Evolutionary conservation across 2,888 invertebrate species (phyloP), one percentile per base, ranked within the genome.

Genomic region (Cephonodes hylas): DNA sequence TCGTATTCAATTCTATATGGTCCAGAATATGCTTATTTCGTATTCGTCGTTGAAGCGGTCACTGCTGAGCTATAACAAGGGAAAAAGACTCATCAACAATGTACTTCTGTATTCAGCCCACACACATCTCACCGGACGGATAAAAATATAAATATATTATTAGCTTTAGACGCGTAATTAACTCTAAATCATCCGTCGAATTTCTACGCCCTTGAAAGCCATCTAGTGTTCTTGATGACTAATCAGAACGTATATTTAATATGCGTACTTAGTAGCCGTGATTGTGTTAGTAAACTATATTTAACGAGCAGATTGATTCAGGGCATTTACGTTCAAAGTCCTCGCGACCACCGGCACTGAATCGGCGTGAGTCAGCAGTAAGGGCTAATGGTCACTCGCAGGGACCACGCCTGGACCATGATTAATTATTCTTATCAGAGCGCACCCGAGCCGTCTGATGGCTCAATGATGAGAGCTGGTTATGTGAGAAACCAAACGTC

Each of bases 341-440:
- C 65, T 68, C 65, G 69, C 83, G 88, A 83, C 87, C 86, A 85
- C 86, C 86, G 73, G 76, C 76, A 71, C 75, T 56, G 64, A 42
- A 23, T 44, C 63, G 74, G 68, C 67, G 72, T 91, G 91, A 91
- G 71, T 90, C 91, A 90, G 91, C 90, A 77, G 66, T 65, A 57
- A 60, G 63, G 69, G 73, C 86, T 89, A 89, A 89, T 91, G 91
- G 90, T 90, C 91, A 91, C 81, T 83, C 83, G 76, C n/a, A n/a
- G 73, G 65, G 63, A 59, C 64, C 69, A 62, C 58, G 58, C 62
- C 44, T 76, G 77, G 74, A 69, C 72, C 72, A 84, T 91, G 91
- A 91, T 91, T 91, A 88, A 91, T 91, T 84, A 84, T 79, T 77
- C 80, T 87, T 90, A 91, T 91, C 91, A 83, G 76, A 74, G 69